A percentile compares a stretch with the other conserved stretches of the same genome.
phyloP scores from a whole-genome alignment of 2,888 invertebrate species.

The Machimus atricapillus region DNA sequence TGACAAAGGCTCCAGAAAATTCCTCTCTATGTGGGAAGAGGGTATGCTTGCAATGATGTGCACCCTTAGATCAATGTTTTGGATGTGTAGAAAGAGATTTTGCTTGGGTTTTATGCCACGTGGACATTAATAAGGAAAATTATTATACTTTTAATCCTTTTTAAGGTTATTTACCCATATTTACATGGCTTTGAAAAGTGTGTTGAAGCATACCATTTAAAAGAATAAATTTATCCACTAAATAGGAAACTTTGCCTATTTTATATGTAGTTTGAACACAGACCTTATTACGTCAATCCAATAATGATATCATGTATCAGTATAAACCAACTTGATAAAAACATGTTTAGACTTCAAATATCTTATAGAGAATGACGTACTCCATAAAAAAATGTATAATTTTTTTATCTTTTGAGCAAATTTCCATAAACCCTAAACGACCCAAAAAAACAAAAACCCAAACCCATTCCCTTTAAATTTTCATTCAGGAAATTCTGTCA shows the following conservation, averaged over 20 bases:
- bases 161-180: background rate
- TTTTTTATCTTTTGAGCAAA: background rate
- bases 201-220: background rate
- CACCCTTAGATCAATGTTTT: background rate
- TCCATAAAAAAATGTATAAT: background rate
- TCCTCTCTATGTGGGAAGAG: background rate
- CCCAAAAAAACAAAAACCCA: too few species aligned
- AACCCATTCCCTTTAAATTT: background rate
- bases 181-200: background rate
- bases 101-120: background rate
- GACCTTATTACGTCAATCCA: too few species aligned
- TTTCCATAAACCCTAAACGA: background rate
- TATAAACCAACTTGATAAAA: too few species aligned
- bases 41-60: background rate
- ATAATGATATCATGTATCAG: too few species aligned
- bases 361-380: background rate
- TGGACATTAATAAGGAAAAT: background rate
- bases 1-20: conserved; percentile 11
- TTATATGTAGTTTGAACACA: background rate
- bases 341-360: background rate
- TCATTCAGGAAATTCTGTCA: background rate
- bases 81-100: background rate
- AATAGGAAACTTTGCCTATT: too few species aligned
- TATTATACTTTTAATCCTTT: background rate
- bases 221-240: background rate